Evolutionary conservation across 2,797 vertebrate genomes (phyloP).

Genomic region (Thamnophis elegans): DNA sequence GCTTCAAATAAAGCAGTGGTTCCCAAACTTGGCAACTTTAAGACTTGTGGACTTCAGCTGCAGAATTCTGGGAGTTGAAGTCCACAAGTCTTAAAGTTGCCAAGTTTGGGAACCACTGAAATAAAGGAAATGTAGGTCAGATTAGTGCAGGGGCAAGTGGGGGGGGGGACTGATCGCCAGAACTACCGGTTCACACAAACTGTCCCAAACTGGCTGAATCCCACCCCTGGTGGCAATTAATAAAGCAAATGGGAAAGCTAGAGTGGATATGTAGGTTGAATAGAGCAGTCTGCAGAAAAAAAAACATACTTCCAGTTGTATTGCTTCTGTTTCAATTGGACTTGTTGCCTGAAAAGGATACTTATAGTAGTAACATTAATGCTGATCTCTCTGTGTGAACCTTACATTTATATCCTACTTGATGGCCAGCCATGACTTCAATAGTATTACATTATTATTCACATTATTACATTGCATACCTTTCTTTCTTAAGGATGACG

Average conservation of each 20-base stretch:
- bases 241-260: not conserved
- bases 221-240: too few relatives aligned
- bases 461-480: not conserved
- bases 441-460: not conserved
- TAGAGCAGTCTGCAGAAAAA: not conserved
- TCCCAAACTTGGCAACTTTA: too few relatives aligned
- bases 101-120: too few relatives aligned
- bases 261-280: not conserved
- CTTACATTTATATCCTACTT: not conserved
- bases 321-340: not conserved
- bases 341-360: not conserved
- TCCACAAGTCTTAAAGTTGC: too few relatives aligned
- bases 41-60: too few relatives aligned
- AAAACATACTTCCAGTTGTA: not conserved
- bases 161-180: too few relatives aligned
- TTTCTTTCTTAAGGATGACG: conserved; percentile 5
- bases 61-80: too few relatives aligned
- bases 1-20: too few relatives aligned
- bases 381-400: not conserved
- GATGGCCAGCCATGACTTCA: not conserved
- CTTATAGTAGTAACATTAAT: not conserved
- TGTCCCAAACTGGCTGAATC: too few relatives aligned
- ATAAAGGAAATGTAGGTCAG: too few relatives aligned
- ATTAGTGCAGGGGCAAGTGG: too few relatives aligned
- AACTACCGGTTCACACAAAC: too few relatives aligned